Percentiles rank a stretch among this genome's conserved stretches.
Evolutionary conservation across 2,113 vertebrate species (phyloP).

Genomic region (Hypanus sabinus): DNA sequence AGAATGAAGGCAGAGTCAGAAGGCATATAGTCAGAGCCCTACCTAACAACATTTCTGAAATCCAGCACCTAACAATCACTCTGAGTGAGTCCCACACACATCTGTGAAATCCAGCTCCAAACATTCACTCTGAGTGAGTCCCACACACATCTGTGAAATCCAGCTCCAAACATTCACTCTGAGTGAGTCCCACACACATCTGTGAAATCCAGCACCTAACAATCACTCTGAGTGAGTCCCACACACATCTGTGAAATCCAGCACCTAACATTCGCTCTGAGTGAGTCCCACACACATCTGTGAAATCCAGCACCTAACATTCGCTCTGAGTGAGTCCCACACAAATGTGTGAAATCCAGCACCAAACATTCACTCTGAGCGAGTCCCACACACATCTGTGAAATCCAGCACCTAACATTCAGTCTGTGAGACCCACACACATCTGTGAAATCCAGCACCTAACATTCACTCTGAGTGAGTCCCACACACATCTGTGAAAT

Average conservation of each 20-base stretch:
- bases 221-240: neutral
- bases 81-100: neutral
- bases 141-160: neutral
- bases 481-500: neutral
- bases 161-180: neutral
- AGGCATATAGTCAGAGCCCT: neutral
- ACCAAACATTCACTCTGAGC: neutral
- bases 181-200: neutral
- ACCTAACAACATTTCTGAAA: neutral
- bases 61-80: neutral
- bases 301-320: neutral
- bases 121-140: neutral
- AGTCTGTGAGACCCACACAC: too few species aligned
- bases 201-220: neutral
- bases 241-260: neutral
- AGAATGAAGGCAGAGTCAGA: neutral
- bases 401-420: neutral
- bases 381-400: neutral
- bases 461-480: neutral
- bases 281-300: neutral
- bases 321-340: neutral
- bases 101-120: neutral
- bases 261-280: neutral
- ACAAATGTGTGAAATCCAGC: neutral
- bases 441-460: neutral